These are phyloP conservation scores for Erithacus rubecula DNA, from an alignment of 2,797 vertebrate species.

Conservation along the genomic window DNA sequence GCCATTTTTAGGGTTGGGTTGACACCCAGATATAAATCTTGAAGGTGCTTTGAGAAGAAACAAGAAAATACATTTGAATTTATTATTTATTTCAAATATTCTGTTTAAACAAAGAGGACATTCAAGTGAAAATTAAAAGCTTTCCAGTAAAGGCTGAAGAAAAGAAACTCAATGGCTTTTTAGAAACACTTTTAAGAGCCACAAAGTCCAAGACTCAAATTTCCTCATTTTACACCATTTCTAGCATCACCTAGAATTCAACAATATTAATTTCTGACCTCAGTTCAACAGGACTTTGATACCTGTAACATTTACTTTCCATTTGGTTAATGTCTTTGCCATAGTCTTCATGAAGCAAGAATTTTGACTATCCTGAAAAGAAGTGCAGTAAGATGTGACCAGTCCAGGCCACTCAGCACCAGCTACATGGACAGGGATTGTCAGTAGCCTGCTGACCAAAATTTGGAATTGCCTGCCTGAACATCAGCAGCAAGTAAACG, in stretches of 20 bases:
- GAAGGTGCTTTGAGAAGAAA: not conserved
- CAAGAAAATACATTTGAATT: not conserved
- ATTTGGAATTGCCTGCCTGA: not conserved
- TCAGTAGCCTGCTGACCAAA: not conserved
- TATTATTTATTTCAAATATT: not conserved
- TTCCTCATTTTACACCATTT: not conserved
- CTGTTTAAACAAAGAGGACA: not conserved
- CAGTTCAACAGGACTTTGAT: not conserved
- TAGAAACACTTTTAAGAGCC: not conserved
- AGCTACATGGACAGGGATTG: fast-evolving
- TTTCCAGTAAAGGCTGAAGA: not conserved
- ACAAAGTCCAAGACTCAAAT: not conserved
- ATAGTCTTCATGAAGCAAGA: not conserved
- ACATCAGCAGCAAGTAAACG: not conserved
- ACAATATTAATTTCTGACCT: not conserved
- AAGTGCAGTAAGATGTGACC: not conserved
- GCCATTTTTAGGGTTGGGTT: not conserved
- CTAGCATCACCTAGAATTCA: not conserved
- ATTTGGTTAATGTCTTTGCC: not conserved
- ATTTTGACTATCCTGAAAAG: not conserved
- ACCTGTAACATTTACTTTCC: not conserved
- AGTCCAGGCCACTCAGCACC: not conserved
- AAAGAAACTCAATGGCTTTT: not conserved
- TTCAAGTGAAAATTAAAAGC: not conserved
- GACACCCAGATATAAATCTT: not conserved